Evolutionary conservation across 2,113 vertebrate species (phyloP).

Genomic region (Marmota monax): DNA sequence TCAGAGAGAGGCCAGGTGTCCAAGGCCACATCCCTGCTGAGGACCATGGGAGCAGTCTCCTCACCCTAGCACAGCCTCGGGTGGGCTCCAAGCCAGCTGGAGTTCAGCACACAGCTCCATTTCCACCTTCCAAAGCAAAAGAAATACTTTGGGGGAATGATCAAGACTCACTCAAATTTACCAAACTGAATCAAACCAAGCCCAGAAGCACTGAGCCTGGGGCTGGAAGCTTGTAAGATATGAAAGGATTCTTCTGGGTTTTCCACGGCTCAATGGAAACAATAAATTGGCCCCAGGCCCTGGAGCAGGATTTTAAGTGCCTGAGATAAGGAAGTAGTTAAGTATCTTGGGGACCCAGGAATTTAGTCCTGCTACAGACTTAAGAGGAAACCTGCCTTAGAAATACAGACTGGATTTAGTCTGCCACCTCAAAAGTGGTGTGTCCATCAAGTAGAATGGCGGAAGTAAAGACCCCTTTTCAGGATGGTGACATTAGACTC

Average conservation of each 20-base stretch:
- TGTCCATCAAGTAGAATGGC: background rate
- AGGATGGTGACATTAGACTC: background rate
- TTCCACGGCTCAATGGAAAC: background rate
- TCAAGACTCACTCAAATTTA: background rate
- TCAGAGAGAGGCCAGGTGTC: background rate
- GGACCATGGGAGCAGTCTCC: accelerated
- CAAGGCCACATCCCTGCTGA: background rate
- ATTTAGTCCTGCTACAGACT: background rate
- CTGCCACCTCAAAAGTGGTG: background rate
- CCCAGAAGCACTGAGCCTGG: background rate
- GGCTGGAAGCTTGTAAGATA: background rate
- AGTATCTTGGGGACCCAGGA: slow-evolving; percentile 15
- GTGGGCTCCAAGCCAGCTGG: background rate
- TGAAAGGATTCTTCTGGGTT: background rate
- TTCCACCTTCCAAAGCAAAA: slow-evolving; percentile 30
- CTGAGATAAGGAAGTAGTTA: slow-evolving; percentile 2
- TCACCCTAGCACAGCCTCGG: accelerated
- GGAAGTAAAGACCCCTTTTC: background rate
- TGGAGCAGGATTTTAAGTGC: background rate
- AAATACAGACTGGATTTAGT: background rate
- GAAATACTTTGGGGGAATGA: background rate
- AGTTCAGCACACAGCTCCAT: background rate
- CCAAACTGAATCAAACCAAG: background rate
- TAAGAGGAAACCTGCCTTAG: background rate
- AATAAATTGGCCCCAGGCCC: background rate